Conservation (phyloP, 2,113 vertebrate species). For the Girardinichthys multiradiatus region DNA sequence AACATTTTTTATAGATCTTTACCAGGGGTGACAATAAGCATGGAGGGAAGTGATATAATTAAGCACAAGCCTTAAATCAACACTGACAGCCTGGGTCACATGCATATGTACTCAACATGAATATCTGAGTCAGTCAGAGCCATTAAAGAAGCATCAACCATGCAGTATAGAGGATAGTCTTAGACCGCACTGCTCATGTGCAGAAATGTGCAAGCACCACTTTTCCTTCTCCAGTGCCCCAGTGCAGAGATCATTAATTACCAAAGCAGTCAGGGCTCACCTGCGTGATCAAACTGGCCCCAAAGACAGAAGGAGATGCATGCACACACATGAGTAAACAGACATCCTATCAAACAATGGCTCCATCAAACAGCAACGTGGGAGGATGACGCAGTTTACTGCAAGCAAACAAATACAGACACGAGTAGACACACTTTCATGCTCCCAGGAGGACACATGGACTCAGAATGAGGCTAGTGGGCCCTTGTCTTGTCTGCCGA, state of each 20-base stretch:
- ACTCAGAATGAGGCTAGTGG: conserved; percentile 70
- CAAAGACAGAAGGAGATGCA: conserved; percentile 13
- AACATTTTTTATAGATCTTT: too few relatives aligned
- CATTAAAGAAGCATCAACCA: conserved; percentile 32
- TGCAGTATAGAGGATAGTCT: conserved; percentile 7
- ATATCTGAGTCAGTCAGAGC: conserved; percentile 12
- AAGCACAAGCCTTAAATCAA: not conserved
- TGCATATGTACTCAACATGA: not conserved
- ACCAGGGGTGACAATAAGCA: too few relatives aligned
- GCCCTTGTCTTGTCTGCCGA: conserved; percentile 59
- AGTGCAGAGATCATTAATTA: conserved; percentile 48
- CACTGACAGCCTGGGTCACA: too few relatives aligned
- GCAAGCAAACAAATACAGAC: conserved; percentile 42
- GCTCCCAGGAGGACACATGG: conserved; percentile 50
- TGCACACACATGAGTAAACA: conserved; percentile 17
- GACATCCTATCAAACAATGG: conserved; percentile 35
- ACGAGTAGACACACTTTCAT: conserved; percentile 49
- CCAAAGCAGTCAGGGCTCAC: conserved; percentile 58
- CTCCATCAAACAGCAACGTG: conserved; percentile 35
- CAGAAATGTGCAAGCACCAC: conserved; percentile 35
- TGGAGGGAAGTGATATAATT: too few relatives aligned
- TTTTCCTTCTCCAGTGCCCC: conserved; percentile 25
- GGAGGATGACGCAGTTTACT: conserved; percentile 55
- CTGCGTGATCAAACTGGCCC: conserved; percentile 51
- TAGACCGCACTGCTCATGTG: conserved; percentile 18